phyloP scores from a whole-genome alignment of 1,140 invertebrate species.

The Tetramorium simillimum region DNA sequence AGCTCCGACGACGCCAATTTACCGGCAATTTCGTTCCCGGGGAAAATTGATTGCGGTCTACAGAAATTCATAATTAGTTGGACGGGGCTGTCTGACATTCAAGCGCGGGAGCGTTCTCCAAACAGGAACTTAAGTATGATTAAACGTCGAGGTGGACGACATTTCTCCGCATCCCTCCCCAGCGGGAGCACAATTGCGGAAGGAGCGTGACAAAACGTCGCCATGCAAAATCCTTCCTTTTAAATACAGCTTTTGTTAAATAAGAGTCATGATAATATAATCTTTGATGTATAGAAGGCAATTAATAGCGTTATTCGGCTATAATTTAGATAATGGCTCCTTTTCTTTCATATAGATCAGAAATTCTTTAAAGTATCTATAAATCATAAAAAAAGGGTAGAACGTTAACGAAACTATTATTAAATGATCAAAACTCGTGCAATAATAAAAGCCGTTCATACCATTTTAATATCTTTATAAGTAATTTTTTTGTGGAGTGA shows the following conservation, averaged over 20 bases:
- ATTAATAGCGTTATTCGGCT: background rate
- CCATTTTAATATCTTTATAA: background rate
- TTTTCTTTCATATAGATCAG: background rate
- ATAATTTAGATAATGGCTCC: background rate
- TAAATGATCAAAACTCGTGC: background rate
- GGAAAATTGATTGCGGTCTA: conserved; percentile 74
- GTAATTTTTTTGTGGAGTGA: background rate
- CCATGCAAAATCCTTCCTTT: conserved; percentile 44
- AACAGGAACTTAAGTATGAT: conserved; percentile 68
- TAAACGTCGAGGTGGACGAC: conserved; percentile 66
- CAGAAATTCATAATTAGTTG: conserved; percentile 75
- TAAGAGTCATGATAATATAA: conserved; percentile 1
- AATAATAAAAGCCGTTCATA: background rate
- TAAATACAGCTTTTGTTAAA: conserved; percentile 26
- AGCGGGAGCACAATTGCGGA: conserved; percentile 30
- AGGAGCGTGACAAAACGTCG: conserved; percentile 54
- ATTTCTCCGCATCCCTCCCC: conserved; percentile 39
- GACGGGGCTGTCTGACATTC: conserved; percentile 67
- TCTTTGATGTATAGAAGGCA: background rate
- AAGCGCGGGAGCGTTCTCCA: conserved; percentile 55
- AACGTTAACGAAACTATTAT: background rate
- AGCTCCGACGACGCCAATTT: conserved; percentile 74
- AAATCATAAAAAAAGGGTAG: background rate
- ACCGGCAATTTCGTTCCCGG: conserved; percentile 75
- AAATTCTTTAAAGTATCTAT: background rate